Evolutionary conservation across 2,888 invertebrate genomes (phyloP).

Genomic region (Taphrorychus bicolor): DNA sequence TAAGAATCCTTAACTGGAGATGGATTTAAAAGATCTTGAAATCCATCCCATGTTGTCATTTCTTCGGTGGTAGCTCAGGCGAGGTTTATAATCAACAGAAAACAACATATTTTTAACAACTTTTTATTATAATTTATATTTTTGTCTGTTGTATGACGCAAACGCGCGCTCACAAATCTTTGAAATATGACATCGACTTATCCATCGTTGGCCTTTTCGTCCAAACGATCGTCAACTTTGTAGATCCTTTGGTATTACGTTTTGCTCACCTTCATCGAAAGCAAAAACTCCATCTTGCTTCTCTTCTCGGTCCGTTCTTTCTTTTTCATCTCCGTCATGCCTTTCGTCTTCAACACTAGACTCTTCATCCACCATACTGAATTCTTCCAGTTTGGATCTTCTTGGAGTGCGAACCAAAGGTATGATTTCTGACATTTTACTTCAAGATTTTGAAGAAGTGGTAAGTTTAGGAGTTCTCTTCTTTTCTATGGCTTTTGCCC

Average conservation of each 20-base stretch:
- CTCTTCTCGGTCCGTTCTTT: neutral
- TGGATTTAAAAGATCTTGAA: no score
- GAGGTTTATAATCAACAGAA: no score
- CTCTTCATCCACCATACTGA: slow-evolving; percentile 7
- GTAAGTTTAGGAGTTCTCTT: no score
- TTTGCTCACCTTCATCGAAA: neutral
- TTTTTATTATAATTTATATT: no score
- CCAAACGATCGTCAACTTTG: slow-evolving; percentile 5
- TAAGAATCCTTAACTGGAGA: no score
- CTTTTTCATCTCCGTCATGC: neutral
- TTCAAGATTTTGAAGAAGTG: no score
- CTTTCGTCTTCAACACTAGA: neutral
- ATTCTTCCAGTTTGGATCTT: slow-evolving; percentile 2
- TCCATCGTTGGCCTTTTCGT: slow-evolving; percentile 18
- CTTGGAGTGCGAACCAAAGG: neutral
- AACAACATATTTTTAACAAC: no score
- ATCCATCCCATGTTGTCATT: no score
- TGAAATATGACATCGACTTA: no score
- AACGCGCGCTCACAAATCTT: neutral
- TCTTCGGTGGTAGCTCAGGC: no score
- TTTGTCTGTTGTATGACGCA: slow-evolving; percentile 2
- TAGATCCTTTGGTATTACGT: slow-evolving; percentile 8
- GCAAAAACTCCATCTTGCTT: neutral
- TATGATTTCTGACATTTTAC: no score
- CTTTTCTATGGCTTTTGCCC: no score